phyloP scores from a whole-genome alignment of 1,140 invertebrate genomes.

The Whitmania pigra region DNA sequence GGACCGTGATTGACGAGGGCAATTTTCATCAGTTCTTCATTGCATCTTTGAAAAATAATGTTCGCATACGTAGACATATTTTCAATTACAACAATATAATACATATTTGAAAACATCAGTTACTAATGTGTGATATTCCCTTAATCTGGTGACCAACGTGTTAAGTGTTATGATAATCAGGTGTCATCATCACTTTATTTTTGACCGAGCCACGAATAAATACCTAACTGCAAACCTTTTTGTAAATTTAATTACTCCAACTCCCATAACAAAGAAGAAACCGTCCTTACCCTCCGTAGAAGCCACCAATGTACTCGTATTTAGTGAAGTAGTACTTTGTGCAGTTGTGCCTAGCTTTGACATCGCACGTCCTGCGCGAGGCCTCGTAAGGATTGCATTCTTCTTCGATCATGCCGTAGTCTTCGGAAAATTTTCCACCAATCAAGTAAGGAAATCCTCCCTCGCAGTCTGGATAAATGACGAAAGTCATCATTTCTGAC shows the following conservation, averaged over 20 bases:
- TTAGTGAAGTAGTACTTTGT: slow-evolving; percentile 41
- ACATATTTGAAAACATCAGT: too few relatives aligned
- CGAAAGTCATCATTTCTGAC: too few relatives aligned
- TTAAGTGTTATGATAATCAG: not conserved
- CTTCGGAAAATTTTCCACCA: slow-evolving; percentile 45
- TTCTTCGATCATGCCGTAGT: slow-evolving; percentile 46
- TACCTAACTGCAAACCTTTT: not conserved
- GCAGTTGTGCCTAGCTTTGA: slow-evolving; percentile 30
- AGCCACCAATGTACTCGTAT: slow-evolving; percentile 46
- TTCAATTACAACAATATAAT: not conserved
- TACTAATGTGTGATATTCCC: too few relatives aligned
- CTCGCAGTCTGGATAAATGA: slow-evolving; percentile 37
- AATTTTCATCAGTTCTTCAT: slow-evolving; percentile 46
- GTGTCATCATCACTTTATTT: not conserved
- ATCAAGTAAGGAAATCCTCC: slow-evolving; percentile 50
- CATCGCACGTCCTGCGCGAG: slow-evolving; percentile 34
- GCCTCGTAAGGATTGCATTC: slow-evolving; percentile 45
- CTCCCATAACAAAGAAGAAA: too few relatives aligned
- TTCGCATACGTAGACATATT: too few relatives aligned
- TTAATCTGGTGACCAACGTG: too few relatives aligned
- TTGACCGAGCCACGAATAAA: not conserved
- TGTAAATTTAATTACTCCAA: not conserved
- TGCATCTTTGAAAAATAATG: slow-evolving; percentile 36
- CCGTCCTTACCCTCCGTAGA: slow-evolving; percentile 38
- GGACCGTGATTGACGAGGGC: slow-evolving; percentile 46